These are phyloP conservation scores for Cerastis leucographa DNA, from an alignment of 2,888 invertebrate genomes.

Conservation along the genomic window DNA sequence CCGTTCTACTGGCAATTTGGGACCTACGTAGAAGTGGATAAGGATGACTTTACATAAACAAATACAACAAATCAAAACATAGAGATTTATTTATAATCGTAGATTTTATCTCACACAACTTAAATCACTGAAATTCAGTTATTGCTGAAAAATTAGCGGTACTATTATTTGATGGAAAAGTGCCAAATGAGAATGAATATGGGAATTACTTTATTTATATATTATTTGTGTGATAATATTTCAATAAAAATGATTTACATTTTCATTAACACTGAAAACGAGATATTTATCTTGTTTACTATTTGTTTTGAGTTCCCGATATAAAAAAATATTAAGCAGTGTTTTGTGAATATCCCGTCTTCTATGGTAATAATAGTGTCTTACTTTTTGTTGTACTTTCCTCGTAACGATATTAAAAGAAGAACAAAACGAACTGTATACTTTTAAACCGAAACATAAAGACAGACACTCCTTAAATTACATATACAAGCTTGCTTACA, in stretches of 20 bases:
- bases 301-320: too few species aligned
- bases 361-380: background rate
- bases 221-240: background rate
- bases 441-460: background rate
- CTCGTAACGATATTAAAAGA: background rate
- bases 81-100: background rate
- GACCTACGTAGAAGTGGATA: background rate
- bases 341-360: too few species aligned
- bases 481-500: background rate
- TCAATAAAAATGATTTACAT: background rate
- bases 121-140: background rate
- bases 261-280: too few species aligned
- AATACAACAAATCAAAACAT: background rate
- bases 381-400: background rate
- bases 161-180: conserved; percentile 17
- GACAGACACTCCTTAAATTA: background rate
- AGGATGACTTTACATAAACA: background rate
- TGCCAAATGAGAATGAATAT: conserved; percentile 20
- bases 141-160: conserved; percentile 12
- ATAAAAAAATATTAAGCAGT: too few species aligned
- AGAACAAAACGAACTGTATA: background rate
- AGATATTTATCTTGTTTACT: too few species aligned
- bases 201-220: conserved; percentile 8
- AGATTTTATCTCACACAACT: background rate
- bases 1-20: background rate